Conservation (phyloP, 2,888 invertebrate species). For the Melanostoma mellinum region DNA sequence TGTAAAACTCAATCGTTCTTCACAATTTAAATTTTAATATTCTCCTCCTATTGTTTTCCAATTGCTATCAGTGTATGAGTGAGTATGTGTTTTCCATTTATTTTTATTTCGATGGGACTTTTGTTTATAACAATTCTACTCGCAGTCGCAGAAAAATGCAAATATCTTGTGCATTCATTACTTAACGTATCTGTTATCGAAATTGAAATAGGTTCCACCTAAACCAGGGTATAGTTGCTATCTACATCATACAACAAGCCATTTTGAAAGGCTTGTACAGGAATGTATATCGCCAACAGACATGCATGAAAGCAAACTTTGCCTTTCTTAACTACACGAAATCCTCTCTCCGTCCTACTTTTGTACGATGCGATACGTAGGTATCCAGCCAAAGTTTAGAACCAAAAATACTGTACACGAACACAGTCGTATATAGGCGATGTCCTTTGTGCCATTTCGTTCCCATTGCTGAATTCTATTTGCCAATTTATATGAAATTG, state of each 20-base stretch:
- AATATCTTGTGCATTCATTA: slow-evolving; percentile 48
- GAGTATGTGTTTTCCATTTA: slow-evolving; percentile 19
- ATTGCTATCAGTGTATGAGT: too few relatives aligned
- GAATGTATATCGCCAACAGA: slow-evolving; percentile 7
- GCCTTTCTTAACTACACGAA: slow-evolving; percentile 4
- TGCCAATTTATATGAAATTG: slow-evolving; percentile 36
- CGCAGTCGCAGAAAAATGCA: slow-evolving; percentile 24
- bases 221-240: neutral
- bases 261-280: neutral
- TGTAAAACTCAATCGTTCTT: slow-evolving; percentile 32
- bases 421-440: too few relatives aligned
- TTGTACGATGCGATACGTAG: neutral
- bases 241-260: neutral
- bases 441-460: neutral
- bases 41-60: neutral
- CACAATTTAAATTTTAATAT: slow-evolving; percentile 54
- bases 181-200: slow-evolving; percentile 26
- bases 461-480: slow-evolving; percentile 38
- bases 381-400: too few relatives aligned
- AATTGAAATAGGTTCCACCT: slow-evolving; percentile 10
- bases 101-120: slow-evolving; percentile 23
- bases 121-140: slow-evolving; percentile 17
- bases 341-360: too few relatives aligned
- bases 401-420: too few relatives aligned
- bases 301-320: slow-evolving; percentile 32